phyloP scores from a whole-genome alignment of 2,888 invertebrate species.

The Andrena dorsata region DNA sequence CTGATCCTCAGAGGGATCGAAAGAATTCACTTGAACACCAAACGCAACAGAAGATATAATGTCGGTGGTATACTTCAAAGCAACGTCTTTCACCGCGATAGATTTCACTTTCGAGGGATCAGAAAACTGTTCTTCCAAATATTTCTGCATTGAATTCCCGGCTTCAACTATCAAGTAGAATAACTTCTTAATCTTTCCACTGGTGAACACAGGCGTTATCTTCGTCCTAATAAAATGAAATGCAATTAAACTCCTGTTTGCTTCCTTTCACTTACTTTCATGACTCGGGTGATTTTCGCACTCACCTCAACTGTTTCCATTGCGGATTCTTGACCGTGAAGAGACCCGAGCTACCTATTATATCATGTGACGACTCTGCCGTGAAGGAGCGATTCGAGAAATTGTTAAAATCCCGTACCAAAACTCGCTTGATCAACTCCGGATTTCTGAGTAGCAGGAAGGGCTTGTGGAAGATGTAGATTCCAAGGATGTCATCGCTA shows the following conservation, averaged over 20 bases:
- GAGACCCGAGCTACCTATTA: conserved; percentile 79
- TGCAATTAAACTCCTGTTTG: background rate
- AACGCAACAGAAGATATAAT: conserved; percentile 78
- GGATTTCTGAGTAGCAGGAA: conserved; percentile 84
- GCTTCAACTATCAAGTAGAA: conserved; percentile 84
- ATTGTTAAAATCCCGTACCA: conserved; percentile 85
- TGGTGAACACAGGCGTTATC: conserved; percentile 86
- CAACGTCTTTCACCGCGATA: conserved; percentile 59
- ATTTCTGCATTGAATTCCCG: conserved; percentile 70
- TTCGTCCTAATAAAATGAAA: conserved; percentile 75
- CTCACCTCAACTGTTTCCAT: conserved; percentile 85
- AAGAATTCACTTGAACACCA: conserved; percentile 77
- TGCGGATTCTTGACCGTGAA: conserved; percentile 84
- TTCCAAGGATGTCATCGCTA: conserved; percentile 80
- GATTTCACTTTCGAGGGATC: conserved; percentile 14
- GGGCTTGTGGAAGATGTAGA: conserved; percentile 85
- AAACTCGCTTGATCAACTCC: conserved; percentile 84
- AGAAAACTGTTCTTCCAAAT: conserved; percentile 58
- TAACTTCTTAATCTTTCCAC: conserved; percentile 86
- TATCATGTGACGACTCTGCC: conserved; percentile 78
- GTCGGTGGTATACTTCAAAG: conserved; percentile 75
- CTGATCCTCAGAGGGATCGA: conserved; percentile 64
- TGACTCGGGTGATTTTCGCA: background rate
- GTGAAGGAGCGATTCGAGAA: conserved; percentile 85
- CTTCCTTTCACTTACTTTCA: too few species aligned